Percentiles rank a stretch among this genome's conserved stretches.
These are phyloP conservation scores for Hermatobates lingyangjiaoensis DNA, from an alignment of 1,140 invertebrate genomes.

Conservation along the genomic window DNA sequence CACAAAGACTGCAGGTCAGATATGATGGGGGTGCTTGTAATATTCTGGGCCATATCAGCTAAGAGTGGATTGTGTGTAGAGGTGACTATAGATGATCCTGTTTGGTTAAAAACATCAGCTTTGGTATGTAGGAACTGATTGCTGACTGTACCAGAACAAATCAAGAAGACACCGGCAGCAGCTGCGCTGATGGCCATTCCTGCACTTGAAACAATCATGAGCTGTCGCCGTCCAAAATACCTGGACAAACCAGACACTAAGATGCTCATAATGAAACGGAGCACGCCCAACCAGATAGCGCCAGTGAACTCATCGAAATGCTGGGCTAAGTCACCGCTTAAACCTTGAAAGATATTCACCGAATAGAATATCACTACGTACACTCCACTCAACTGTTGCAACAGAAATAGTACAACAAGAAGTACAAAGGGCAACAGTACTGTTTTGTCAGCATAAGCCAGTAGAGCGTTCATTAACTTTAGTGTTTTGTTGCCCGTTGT, in stretches of 20 bases:
- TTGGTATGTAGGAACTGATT: not conserved
- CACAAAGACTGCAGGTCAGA: not conserved
- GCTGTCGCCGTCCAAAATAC: slow-evolving; percentile 28
- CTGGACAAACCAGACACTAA: slow-evolving; percentile 29
- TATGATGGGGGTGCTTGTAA: not conserved
- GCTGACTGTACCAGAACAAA: not conserved
- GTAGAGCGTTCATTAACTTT: no score
- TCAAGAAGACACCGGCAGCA: slow-evolving; percentile 1
- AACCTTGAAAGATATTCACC: slow-evolving; percentile 36
- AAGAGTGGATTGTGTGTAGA: not conserved
- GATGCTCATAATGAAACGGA: slow-evolving; percentile 31
- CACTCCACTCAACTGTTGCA: slow-evolving; percentile 36
- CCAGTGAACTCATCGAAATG: slow-evolving; percentile 28
- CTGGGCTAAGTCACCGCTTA: no score
- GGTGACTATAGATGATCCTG: not conserved
- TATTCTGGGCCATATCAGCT: not conserved
- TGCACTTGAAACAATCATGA: slow-evolving; percentile 30
- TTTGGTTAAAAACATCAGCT: not conserved
- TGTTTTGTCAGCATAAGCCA: no score
- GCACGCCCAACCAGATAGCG: slow-evolving; percentile 28
- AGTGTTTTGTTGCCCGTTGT: no score
- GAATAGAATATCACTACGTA: slow-evolving; percentile 52
- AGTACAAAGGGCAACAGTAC: slow-evolving; percentile 32
- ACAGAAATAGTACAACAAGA: slow-evolving; percentile 28
- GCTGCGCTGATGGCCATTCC: slow-evolving; percentile 26